A percentile compares a stretch with the other conserved stretches of the same genome.
Evolutionary conservation across 2,113 vertebrate genomes (phyloP).

Genomic region (Ageneiosus marmoratus): DNA sequence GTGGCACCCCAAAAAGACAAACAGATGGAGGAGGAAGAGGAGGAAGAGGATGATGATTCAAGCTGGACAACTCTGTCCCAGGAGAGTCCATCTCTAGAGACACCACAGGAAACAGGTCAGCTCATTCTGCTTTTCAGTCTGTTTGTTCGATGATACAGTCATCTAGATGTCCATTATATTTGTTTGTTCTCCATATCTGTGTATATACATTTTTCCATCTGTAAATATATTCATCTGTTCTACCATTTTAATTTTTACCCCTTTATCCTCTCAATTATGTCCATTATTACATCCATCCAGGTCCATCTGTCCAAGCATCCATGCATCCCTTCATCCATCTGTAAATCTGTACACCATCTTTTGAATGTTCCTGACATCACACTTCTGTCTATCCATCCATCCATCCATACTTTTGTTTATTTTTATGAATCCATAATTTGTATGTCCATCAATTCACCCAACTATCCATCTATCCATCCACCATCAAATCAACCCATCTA

Average conservation of each 20-base stretch:
- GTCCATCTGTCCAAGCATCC: not conserved
- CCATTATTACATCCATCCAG: not conserved
- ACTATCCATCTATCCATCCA: too few relatives aligned
- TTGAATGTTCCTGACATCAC: not conserved
- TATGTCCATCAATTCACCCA: too few relatives aligned
- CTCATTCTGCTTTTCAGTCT: constrained; percentile 12
- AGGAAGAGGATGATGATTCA: constrained; percentile 95
- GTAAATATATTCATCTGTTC: not conserved
- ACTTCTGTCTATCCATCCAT: not conserved
- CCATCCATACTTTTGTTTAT: too few relatives aligned
- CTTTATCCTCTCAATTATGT: not conserved
- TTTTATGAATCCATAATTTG: not conserved
- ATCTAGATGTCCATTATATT: not conserved
- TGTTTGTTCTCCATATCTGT: not conserved
- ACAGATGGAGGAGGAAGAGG: constrained; percentile 83
- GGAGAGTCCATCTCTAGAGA: constrained; percentile 86
- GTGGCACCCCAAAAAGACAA: constrained; percentile 57
- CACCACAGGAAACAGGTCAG: constrained; percentile 86
- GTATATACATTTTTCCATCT: not conserved
- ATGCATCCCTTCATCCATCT: not conserved
- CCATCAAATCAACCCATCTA: not conserved
- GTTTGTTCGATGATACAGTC: not conserved
- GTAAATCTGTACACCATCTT: too few relatives aligned
- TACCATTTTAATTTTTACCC: not conserved
- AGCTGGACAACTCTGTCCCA: constrained; percentile 98